Evolutionary conservation across 2,797 vertebrate genomes (phyloP), one percentile per base, ranked within the genome.

Genomic region (Melanotaenia nigrans): DNA sequence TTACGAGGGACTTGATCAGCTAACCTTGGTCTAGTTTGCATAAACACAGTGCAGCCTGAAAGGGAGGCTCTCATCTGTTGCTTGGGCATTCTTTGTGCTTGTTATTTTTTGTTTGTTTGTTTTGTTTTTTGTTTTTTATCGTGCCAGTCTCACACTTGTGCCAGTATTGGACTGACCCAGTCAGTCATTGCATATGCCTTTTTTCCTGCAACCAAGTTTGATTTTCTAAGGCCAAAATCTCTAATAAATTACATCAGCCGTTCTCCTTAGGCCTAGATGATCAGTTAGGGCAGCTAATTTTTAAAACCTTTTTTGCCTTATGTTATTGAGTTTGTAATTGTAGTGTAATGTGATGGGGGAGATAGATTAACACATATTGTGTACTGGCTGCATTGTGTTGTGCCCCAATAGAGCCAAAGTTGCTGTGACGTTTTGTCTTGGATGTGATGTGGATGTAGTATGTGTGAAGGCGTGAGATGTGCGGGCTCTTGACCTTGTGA

Each of bases 141-240:
- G 86, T 92, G 91, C 89, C 91, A 92, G 90, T 90, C 78, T 89
- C 86, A 90, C 86, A 84, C 89, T 64, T 81, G 92, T 93, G 92
- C 92, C 92, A 93, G 91, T 92, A 92, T 87, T 87, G 40, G 85
- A 80, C 83, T 61, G 88, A 83, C 63, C 59, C 40, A 0, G 57
- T 86, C 88, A 35, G 82, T 83, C 59, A 2, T 78, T 83, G 76
- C 75, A 80, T 65, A 83, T 85, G 87, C 85, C 88, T 91, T 90
- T 88, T 88, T 22, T 87, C 85, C 84, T 4, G 57, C 82, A 78
- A 89, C 73, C 86, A 75, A 86, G 69, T 90, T 85, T 81, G 89
- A 86, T 91, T 90, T 89, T 89, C 89, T 85, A 73, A 1, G 87
- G 91, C 89, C 89, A 84, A 87, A 49, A 10, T 22, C 67, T 63